Evolutionary conservation across 30 jellyfish, hydroid and myxozoan species (phyloP).

Genomic region (Clytia hemisphaerica): DNA sequence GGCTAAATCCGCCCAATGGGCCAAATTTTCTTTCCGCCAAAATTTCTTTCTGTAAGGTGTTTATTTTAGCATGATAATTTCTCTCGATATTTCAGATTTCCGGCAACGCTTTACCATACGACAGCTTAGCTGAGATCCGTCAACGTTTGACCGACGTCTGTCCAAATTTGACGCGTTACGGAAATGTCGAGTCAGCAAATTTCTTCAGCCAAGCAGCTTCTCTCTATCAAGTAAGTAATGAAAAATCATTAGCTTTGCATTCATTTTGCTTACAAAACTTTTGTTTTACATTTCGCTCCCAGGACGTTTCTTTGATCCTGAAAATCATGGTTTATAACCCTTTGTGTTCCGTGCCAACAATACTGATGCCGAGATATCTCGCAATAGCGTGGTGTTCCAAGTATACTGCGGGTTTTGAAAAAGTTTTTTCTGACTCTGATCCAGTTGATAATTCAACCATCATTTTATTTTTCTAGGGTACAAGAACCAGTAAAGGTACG

Average conservation of each 20-base stretch:
- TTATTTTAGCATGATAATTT: too few relatives aligned
- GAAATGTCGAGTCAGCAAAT: slow-evolving; percentile 82
- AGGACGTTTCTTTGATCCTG: too few relatives aligned
- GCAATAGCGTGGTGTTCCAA: too few relatives aligned
- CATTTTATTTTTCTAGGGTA: slow-evolving; percentile 22
- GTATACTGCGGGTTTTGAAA: too few relatives aligned
- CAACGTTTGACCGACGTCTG: slow-evolving; percentile 73
- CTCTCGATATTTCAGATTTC: slow-evolving; percentile 40
- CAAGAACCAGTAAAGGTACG: background rate
- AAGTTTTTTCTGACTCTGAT: background rate
- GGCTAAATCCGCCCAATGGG: too few relatives aligned
- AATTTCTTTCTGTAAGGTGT: too few relatives aligned
- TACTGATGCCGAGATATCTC: too few relatives aligned
- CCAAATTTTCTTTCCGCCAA: too few relatives aligned
- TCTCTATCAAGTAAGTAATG: slow-evolving; percentile 39
- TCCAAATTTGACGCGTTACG: slow-evolving; percentile 94
- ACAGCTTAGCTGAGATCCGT: slow-evolving; percentile 65
- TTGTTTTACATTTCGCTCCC: too few relatives aligned
- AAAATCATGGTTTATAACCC: too few relatives aligned
- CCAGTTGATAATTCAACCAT: background rate
- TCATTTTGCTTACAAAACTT: background rate
- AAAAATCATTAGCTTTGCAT: background rate
- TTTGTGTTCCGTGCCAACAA: too few relatives aligned
- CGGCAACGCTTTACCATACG: slow-evolving; percentile 62
- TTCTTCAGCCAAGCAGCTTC: slow-evolving; percentile 57